Evolutionary conservation across 2,888 invertebrate genomes (phyloP).

Genomic region (Thymelicus lineola): DNA sequence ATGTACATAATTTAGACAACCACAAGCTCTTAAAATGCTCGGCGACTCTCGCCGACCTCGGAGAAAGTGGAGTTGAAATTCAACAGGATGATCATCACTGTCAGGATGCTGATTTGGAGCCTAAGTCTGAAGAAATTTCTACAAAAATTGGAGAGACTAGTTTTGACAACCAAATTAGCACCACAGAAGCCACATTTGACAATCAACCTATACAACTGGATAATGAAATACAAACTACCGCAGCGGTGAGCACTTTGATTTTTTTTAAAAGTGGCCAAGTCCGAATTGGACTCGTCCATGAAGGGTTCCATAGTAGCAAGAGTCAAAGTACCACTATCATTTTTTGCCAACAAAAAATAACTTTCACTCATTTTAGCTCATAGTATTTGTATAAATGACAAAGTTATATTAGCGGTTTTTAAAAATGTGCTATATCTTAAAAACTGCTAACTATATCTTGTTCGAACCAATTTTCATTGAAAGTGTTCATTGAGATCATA

Average conservation of each 20-base stretch:
- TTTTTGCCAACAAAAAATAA: too few relatives aligned
- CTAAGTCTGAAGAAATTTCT: conserved; percentile 32
- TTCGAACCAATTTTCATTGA: too few relatives aligned
- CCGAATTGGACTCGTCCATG: too few relatives aligned
- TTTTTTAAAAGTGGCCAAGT: background rate
- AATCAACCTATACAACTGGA: conserved; percentile 63
- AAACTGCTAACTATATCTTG: too few relatives aligned
- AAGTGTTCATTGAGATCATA: too few relatives aligned
- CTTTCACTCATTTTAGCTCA: too few relatives aligned
- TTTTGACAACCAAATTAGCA: conserved; percentile 42
- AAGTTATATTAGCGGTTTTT: too few relatives aligned
- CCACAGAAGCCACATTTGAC: conserved; percentile 46
- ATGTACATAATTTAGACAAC: conserved; percentile 52
- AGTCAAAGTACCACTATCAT: too few relatives aligned
- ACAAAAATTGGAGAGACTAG: conserved; percentile 37
- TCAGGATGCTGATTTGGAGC: conserved; percentile 50
- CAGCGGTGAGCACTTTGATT: conserved; percentile 57
- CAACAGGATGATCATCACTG: conserved; percentile 57
- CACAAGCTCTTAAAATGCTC: conserved; percentile 62
- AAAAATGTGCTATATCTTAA: too few relatives aligned
- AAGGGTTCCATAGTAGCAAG: too few relatives aligned
- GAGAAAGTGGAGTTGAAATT: conserved; percentile 53
- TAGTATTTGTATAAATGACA: too few relatives aligned
- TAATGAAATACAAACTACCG: conserved; percentile 70
- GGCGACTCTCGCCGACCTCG: conserved; percentile 57